Evolutionary conservation across 2,888 invertebrate species (phyloP).

Genomic region (Eupithecia insigniata): DNA sequence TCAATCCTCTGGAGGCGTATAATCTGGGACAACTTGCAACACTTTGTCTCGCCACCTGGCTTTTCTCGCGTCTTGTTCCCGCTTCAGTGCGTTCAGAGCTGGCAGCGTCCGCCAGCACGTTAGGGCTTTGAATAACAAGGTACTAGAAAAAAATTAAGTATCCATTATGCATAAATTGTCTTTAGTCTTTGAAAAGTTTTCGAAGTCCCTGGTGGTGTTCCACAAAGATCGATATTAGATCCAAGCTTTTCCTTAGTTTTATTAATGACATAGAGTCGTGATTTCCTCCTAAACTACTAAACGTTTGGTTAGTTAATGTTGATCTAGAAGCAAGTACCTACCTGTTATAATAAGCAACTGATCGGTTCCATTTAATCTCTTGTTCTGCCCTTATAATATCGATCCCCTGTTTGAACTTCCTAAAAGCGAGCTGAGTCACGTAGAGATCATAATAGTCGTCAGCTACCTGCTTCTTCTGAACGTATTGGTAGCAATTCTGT

Average conservation of each 20-base stretch:
- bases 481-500: constrained; percentile 73
- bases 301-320: not conserved
- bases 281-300: not conserved
- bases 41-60: constrained; percentile 89
- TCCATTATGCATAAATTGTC: not conserved
- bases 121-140: constrained; percentile 71
- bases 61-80: constrained; percentile 87
- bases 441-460: constrained; percentile 88
- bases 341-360: constrained; percentile 78
- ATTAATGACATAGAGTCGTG: not conserved
- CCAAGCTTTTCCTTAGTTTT: not conserved
- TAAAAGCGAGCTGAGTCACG: constrained; percentile 80
- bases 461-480: constrained; percentile 87
- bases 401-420: constrained; percentile 76
- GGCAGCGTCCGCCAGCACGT: constrained; percentile 87
- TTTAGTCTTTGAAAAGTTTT: not conserved
- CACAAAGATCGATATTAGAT: not conserved
- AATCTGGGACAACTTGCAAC: constrained; percentile 88
- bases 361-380: constrained; percentile 75
- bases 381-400: constrained; percentile 74
- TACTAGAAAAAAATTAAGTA: constrained; percentile 59
- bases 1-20: constrained; percentile 82
- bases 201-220: not conserved
- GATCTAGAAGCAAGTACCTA: constrained; percentile 45
- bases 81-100: constrained; percentile 85